These are phyloP conservation scores for Hylaea fasciaria DNA, from an alignment of 2,888 invertebrate genomes.

Conservation along the genomic window DNA sequence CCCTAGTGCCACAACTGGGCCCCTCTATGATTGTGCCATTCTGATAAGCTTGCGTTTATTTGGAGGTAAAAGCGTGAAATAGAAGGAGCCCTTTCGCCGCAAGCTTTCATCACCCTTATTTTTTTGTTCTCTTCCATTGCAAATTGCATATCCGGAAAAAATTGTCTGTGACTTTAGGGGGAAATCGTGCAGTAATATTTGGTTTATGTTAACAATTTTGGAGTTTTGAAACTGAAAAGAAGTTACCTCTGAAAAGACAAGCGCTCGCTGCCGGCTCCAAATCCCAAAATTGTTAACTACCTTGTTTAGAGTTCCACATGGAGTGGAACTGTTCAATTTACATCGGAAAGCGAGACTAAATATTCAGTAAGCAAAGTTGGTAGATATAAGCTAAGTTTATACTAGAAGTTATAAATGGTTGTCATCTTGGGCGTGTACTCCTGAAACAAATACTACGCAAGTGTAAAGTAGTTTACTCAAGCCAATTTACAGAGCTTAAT, in stretches of 20 bases:
- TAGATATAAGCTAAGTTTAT: conserved; percentile 13
- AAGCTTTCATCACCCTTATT: conserved; percentile 65
- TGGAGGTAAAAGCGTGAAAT: conserved; percentile 61
- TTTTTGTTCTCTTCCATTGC: conserved; percentile 38
- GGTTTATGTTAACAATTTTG: background rate
- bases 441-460: no score
- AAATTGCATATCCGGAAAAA: conserved; percentile 37
- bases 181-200: conserved; percentile 3
- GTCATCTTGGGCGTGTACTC: background rate
- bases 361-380: conserved; percentile 31
- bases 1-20: conserved; percentile 57
- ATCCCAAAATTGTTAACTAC: conserved; percentile 54
- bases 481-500: background rate
- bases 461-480: no score
- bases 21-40: conserved; percentile 68
- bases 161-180: conserved; percentile 6
- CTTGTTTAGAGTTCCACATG: conserved; percentile 57
- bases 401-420: conserved; percentile 5
- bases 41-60: conserved; percentile 62
- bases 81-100: conserved; percentile 58
- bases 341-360: conserved; percentile 44
- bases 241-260: background rate
- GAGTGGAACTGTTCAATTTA: conserved; percentile 52
- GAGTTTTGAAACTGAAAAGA: background rate
- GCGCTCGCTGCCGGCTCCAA: background rate